A percentile compares a stretch with the other conserved stretches of the same genome.
These are phyloP conservation scores for Oreochromis tanganicae DNA, from an alignment of 2,113 vertebrate species.

Conservation along the genomic window DNA sequence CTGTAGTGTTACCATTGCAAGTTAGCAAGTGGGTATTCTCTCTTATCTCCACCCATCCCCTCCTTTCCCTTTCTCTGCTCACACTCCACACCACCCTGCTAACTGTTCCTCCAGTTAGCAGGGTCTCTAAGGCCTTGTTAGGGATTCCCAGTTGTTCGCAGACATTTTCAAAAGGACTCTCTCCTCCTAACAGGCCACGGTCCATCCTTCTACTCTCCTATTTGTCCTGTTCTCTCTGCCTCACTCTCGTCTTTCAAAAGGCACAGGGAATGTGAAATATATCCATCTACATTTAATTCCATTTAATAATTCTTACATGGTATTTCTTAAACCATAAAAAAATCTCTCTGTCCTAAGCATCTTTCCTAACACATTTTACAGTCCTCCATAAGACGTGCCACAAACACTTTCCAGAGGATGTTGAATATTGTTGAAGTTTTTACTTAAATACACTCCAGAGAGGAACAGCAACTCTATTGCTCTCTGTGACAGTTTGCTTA, in stretches of 20 bases:
- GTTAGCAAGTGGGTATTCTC: neutral
- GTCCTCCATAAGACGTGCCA: neutral
- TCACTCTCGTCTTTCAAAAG: neutral
- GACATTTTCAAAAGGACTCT: neutral
- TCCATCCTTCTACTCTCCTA: neutral
- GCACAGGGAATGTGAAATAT: neutral
- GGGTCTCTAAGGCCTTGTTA: conserved; percentile 67
- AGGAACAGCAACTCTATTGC: neutral
- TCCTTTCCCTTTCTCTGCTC: neutral
- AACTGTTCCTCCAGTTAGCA: neutral
- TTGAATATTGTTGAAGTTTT: neutral
- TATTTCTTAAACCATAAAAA: neutral
- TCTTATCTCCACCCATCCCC: neutral
- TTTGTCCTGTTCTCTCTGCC: neutral
- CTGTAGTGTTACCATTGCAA: neutral
- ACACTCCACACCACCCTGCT: neutral
- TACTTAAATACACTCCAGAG: neutral
- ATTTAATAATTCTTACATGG: neutral
- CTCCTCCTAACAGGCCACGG: neutral
- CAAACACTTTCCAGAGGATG: neutral
- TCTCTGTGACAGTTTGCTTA: neutral
- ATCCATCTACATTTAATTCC: neutral
- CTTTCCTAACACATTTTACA: neutral
- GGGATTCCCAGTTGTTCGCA: conserved; percentile 13
- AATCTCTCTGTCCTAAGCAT: neutral